Base-by-base conservation (phyloP, 64 coral and sea anemone species). In the Montipora cactus region DNA sequence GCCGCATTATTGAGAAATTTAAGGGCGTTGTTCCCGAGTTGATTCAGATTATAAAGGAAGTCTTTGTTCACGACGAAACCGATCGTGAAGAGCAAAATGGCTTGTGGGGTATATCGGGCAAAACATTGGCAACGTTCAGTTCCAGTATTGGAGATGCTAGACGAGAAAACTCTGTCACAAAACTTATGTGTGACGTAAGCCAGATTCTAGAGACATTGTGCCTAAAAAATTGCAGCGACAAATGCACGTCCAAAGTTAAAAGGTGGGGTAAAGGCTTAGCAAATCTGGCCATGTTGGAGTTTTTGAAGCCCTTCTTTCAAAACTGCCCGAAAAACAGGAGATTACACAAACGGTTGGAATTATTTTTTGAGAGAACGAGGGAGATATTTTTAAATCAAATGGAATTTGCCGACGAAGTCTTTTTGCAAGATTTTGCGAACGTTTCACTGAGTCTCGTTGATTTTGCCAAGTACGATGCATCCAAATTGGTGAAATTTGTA, bases 291-390 rank as follows among this genome's bases (percentile, higher is more conserved):
- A 84, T 84, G 81, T 2, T 84, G 14, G 81, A 84, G 4, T 47
- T 48, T 67, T 44, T 84, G 2, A 66, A 84, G 81, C 44, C 81
- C 7, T 84, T 84, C 44, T 84, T 84, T 18, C 61, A 67, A 28
- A 8, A 21, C 13, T 84, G 59, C 44, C 59, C 81, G 1, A 13
- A 47, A 16, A 23, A 84, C 18, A 14, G 13, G 1, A 28, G 61
- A 44, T 20, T 84, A 14, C 59, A 84, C 44, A 84, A 66, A 23
- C 45, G 81, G 16, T 67, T 84, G 18, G 81, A 84, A 46, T 7
- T 84, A 25, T 67, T 84, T 19, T 67, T 44, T 7, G 28, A 14
- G 10, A 8, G 37, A 7, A 37, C 44, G 19, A 67, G 81, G 25
- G 81, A 68, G 4, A 84, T 84, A 11, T 44, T 84, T 23, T 67